phyloP scores from a whole-genome alignment of 2,113 vertebrate species.

The Clarias batrachus region DNA sequence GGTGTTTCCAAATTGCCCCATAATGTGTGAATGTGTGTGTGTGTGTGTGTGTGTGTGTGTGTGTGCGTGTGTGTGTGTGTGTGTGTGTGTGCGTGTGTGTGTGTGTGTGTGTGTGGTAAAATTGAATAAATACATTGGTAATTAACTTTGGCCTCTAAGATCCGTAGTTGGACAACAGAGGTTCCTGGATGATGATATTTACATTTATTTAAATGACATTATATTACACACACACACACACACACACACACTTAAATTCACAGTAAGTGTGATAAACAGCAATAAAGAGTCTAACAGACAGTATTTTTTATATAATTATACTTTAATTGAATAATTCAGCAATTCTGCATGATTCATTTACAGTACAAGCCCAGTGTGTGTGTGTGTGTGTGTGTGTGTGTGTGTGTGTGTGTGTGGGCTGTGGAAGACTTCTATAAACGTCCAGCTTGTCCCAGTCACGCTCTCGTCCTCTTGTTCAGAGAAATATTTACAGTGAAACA shows the following conservation, averaged over 20 bases:
- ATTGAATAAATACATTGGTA: too few species aligned
- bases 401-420: constrained; percentile 21
- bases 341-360: constrained; percentile 35
- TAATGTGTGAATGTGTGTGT: too few species aligned
- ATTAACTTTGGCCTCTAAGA: too few species aligned
- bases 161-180: too few species aligned
- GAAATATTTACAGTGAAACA: background rate
- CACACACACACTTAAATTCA: background rate
- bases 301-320: background rate
- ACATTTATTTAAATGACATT: too few species aligned
- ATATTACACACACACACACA: background rate
- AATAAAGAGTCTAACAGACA: constrained; percentile 13
- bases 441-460: background rate
- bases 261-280: background rate
- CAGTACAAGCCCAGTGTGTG: constrained; percentile 32
- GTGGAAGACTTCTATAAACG: constrained; percentile 43
- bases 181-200: too few species aligned
- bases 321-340: constrained; percentile 37
- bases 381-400: constrained; percentile 27
- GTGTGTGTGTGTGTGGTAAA: too few species aligned
- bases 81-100: too few species aligned
- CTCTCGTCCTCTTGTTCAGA: background rate
- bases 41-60: too few species aligned
- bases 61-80: too few species aligned
- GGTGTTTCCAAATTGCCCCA: too few species aligned